Evolutionary conservation across 2,888 invertebrate genomes (phyloP).

Genomic region (Sclerodermus sp.): DNA sequence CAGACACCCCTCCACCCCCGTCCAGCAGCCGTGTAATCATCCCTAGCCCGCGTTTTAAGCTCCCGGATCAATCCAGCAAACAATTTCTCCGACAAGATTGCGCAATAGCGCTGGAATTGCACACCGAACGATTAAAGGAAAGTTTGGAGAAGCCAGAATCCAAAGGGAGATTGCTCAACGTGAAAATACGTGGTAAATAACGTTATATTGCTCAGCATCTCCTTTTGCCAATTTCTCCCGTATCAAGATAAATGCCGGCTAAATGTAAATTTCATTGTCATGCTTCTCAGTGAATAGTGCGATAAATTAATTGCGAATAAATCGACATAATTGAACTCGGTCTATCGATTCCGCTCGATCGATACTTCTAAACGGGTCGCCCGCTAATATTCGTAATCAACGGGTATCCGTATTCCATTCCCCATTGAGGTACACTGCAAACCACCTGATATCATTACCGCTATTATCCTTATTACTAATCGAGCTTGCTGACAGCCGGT

Average conservation of each 20-base stretch:
- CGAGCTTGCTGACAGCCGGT: slow-evolving; percentile 10
- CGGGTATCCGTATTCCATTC: neutral
- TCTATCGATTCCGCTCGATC: slow-evolving; percentile 11
- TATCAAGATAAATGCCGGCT: neutral
- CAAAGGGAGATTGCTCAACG: too few species aligned
- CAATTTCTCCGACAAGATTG: too few species aligned
- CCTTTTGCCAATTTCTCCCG: too few species aligned
- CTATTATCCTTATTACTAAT: slow-evolving; percentile 21
- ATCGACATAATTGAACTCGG: slow-evolving; percentile 36
- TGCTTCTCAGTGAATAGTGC: neutral
- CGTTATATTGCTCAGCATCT: too few species aligned
- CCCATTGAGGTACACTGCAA: neutral
- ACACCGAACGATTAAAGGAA: too few species aligned
- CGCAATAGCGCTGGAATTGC: too few species aligned
- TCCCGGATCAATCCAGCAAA: too few species aligned
- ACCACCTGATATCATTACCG: neutral
- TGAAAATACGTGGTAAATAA: too few species aligned
- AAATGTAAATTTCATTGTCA: slow-evolving; percentile 10
- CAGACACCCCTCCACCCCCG: too few species aligned
- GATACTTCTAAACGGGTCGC: slow-evolving; percentile 16
- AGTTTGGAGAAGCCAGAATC: too few species aligned
- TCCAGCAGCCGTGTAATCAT: too few species aligned
- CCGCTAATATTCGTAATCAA: slow-evolving; percentile 7
- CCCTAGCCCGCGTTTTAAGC: too few species aligned
- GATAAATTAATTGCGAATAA: slow-evolving; percentile 34